Conservation (phyloP, 2,888 invertebrate species). For the Zhuqinia jingwanae region DNA sequence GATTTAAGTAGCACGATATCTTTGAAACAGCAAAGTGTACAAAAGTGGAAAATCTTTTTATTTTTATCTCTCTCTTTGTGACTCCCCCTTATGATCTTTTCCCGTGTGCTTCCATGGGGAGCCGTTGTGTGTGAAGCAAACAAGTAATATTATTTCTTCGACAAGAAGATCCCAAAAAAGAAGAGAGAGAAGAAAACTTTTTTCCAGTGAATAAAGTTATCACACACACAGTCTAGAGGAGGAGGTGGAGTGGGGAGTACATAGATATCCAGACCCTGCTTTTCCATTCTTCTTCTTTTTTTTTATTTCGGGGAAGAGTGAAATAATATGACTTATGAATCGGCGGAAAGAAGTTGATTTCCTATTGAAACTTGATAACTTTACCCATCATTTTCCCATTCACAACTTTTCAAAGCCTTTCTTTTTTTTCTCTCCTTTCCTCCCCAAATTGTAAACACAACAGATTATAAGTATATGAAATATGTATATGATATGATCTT, state of each 20-base stretch:
- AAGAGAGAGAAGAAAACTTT: too few species aligned
- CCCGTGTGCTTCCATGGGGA: background rate
- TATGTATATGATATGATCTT: too few species aligned
- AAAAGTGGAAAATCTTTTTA: too few species aligned
- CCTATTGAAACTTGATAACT: conserved; percentile 72
- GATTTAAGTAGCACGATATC: background rate
- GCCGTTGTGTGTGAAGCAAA: conserved; percentile 12
- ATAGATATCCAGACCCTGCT: background rate
- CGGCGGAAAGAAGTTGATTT: conserved; percentile 66
- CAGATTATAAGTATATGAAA: background rate
- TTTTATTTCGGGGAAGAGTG: background rate
- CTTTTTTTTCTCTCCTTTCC: background rate
- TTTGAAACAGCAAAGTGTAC: background rate
- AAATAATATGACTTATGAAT: conserved; percentile 68
- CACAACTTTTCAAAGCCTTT: conserved; percentile 51
- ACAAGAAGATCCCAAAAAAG: too few species aligned
- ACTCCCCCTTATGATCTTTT: background rate
- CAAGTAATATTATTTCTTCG: too few species aligned
- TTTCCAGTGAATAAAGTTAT: too few species aligned
- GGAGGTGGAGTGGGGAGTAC: too few species aligned
- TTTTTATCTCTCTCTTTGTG: background rate
- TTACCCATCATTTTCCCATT: conserved; percentile 62
- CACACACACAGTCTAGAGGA: too few species aligned
- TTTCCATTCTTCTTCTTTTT: background rate
- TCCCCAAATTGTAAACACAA: conserved; percentile 37